phyloP scores from a whole-genome alignment of 2,888 invertebrate genomes.

The Eupeodes latifasciatus region DNA sequence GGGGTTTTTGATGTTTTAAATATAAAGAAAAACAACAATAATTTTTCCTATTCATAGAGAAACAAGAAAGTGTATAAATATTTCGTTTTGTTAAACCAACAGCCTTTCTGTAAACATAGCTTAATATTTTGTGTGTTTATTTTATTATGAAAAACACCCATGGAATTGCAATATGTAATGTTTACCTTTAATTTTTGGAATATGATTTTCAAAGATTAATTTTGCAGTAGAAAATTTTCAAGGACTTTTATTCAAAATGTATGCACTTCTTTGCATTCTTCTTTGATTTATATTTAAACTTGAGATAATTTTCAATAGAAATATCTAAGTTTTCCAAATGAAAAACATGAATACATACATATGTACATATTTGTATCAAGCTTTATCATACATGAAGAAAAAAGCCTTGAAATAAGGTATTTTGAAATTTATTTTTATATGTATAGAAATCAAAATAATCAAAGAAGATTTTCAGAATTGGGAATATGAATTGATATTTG shows the following conservation, averaged over 20 bases:
- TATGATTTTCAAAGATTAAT: neutral
- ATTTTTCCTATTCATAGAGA: conserved; percentile 1
- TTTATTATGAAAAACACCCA: neutral
- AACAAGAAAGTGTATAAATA: neutral
- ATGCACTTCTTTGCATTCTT: no score
- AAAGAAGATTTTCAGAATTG: no score
- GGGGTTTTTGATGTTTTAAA: no score
- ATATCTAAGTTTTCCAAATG: neutral
- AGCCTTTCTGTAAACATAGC: neutral
- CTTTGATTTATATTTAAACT: neutral
- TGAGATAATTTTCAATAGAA: neutral
- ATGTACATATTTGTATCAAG: no score
- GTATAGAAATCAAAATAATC: no score
- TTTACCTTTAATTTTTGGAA: neutral
- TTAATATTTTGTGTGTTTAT: neutral
- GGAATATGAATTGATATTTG: no score
- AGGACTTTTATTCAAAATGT: neutral
- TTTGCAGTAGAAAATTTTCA: neutral
- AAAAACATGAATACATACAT: no score
- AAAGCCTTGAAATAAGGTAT: no score
- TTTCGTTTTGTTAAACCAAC: neutral
- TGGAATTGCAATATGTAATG: neutral
- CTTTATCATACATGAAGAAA: no score
- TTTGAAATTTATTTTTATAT: no score
- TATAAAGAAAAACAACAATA: neutral